A percentile compares a stretch with the other conserved stretches of the same genome.
These are phyloP conservation scores for Pseudotriccus pelzelni DNA, from an alignment of 2,797 vertebrate species.

Conservation along the genomic window DNA sequence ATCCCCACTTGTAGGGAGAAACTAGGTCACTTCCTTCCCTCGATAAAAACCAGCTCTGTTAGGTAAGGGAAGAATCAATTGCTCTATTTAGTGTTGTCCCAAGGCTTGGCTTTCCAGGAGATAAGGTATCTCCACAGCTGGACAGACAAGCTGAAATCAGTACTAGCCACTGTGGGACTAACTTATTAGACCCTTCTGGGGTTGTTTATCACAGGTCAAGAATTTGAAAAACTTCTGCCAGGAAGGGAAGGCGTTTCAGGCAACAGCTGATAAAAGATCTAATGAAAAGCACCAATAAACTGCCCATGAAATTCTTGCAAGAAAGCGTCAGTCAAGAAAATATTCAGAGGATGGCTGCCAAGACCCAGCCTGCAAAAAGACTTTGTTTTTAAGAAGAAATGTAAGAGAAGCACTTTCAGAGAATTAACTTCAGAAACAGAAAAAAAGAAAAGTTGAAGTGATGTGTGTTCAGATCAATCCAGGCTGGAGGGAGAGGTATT, in stretches of 20 bases:
- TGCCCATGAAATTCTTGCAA: constrained; percentile 27
- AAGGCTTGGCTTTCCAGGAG: constrained; percentile 13
- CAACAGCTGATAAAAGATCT: constrained; percentile 46
- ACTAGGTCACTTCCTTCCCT: background rate
- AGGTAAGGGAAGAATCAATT: background rate
- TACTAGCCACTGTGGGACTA: constrained; percentile 37
- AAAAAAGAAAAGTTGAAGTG: background rate
- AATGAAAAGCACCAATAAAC: constrained; percentile 27
- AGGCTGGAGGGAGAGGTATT: background rate
- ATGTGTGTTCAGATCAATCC: background rate
- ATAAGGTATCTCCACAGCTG: constrained; percentile 33
- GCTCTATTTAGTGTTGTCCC: background rate
- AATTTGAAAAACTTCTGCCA: constrained; percentile 43
- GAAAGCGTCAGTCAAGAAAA: constrained; percentile 39
- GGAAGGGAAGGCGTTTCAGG: constrained; percentile 38
- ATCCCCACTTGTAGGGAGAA: background rate
- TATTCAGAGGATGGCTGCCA: background rate
- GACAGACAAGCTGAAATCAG: constrained; percentile 3
- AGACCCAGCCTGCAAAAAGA: background rate
- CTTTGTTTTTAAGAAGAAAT: background rate
- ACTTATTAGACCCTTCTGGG: background rate
- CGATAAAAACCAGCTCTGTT: background rate
- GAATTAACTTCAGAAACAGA: background rate
- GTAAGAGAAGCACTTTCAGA: background rate
- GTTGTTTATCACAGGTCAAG: constrained; percentile 35